phyloP scores from a whole-genome alignment of 2,888 invertebrate species.

The Alloplasta piceator region DNA sequence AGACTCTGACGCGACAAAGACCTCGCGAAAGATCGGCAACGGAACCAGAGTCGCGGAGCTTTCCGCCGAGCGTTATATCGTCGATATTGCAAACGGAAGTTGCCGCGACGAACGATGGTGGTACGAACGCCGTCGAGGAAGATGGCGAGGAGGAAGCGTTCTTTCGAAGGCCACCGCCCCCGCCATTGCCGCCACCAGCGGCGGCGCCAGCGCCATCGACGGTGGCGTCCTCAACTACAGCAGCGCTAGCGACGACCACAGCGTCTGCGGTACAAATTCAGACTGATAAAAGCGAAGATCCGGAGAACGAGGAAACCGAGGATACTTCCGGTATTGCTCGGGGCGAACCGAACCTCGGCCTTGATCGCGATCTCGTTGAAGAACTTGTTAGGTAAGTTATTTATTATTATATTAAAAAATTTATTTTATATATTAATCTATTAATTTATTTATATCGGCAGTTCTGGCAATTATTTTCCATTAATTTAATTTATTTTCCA shows the following conservation, averaged over 20 bases:
- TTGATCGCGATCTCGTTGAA: conserved; percentile 73
- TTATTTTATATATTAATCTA: background rate
- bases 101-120: conserved; percentile 36
- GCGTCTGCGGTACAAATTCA: conserved; percentile 77
- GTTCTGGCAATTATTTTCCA: background rate
- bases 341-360: conserved; percentile 66
- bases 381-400: conserved; percentile 76
- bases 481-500: no score
- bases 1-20: conserved; percentile 87
- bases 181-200: conserved; percentile 83
- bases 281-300: conserved; percentile 68
- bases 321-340: conserved; percentile 69
- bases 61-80: conserved; percentile 84
- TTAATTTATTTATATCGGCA: background rate
- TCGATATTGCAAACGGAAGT: conserved; percentile 68
- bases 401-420: background rate
- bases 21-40: conserved; percentile 86
- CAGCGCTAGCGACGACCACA: conserved; percentile 83
- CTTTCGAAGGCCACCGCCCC: conserved; percentile 84
- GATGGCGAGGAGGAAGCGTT: conserved; percentile 85
- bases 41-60: conserved; percentile 90
- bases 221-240: conserved; percentile 66
- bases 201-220: conserved; percentile 81
- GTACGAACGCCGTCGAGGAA: conserved; percentile 83
- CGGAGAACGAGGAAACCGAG: conserved; percentile 71